Conservation (phyloP, 2,888 invertebrate genomes). For the Plutella xylostella region DNA sequence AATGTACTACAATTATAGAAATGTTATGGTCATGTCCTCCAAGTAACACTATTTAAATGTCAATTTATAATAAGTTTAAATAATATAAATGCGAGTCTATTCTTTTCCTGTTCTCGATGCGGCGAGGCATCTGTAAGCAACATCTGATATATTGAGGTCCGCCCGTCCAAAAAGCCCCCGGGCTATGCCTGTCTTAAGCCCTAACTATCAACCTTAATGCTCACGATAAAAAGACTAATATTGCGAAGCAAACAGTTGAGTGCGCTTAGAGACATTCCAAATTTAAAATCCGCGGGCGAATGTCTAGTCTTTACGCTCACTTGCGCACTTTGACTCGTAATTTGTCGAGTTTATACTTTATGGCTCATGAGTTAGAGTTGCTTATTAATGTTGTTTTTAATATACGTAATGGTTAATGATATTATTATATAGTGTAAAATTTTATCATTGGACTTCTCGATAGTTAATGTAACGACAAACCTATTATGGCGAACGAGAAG, state of each 20-base stretch:
- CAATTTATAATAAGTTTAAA: not conserved
- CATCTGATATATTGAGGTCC: conserved; percentile 63
- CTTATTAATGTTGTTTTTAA: not conserved
- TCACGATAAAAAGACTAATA: not conserved
- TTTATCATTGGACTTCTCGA: too few relatives aligned
- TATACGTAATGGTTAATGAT: too few relatives aligned
- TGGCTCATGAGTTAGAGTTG: not conserved
- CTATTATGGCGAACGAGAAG: too few relatives aligned
- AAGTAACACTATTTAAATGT: too few relatives aligned
- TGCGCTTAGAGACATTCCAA: conserved; percentile 5
- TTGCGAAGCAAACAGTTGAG: not conserved
- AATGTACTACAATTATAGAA: too few relatives aligned
- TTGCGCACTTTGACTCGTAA: not conserved
- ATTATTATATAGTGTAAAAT: too few relatives aligned
- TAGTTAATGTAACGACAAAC: too few relatives aligned
- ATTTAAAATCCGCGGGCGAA: conserved; percentile 5
- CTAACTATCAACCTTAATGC: not conserved
- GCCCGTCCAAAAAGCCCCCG: conserved; percentile 51
- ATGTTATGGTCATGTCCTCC: not conserved
- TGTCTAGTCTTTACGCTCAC: not conserved
- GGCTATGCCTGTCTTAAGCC: conserved; percentile 23
- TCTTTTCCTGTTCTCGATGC: conserved; percentile 31
- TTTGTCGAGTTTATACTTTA: not conserved
- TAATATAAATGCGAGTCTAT: conserved; percentile 17
- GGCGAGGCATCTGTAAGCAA: conserved; percentile 45